Evolutionary conservation across 2,888 invertebrate species (phyloP), one percentile per base, ranked within the genome.

Genomic region (Erebia palarica): DNA sequence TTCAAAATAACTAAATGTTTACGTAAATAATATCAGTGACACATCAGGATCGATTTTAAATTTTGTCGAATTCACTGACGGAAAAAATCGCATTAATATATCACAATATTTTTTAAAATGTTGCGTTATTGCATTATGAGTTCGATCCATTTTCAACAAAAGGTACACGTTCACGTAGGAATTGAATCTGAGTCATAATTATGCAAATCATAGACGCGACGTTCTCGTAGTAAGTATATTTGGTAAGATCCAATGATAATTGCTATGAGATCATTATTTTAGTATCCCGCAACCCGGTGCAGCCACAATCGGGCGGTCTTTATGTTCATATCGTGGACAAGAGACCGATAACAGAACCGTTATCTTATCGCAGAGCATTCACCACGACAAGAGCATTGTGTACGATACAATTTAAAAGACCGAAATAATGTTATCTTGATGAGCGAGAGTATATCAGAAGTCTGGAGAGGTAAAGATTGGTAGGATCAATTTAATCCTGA

Each of bases 331-430:
- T 13, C 36, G 42, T 42, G 55, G 44, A 18, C 64, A 44, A 65
- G 58, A 55, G 47, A 42, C 18, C 36, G 71, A 73, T 69, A 69
- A 67, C 42, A 53, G 16, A 67, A 60, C 18, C 44, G 49, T 69
- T 73, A 73, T 73, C 73, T 71, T 73, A 73, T 73, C 73, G 21
- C 44, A 51, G 55, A 69, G 18, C 58, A 47, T 59, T 49, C 68
- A 66, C 64, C 36, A 59, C 49, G 49, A 63, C 47, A 49, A 21
- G 16, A 18, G 18, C 49, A 64, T 18, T 59, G 57, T 49, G 42
- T 44, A 7, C 21, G 63, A 66, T 69, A 69, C 66, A 27, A 64
- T 27, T 63, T 18, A 65, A 14, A 11, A 60, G 10, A 13, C 18
- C 57, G 21, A 58, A 58, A 58, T 27, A 58, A 27, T 27, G 36